Base-by-base conservation (phyloP, 2,888 invertebrate species). In the Argyra leucocephala region DNA sequence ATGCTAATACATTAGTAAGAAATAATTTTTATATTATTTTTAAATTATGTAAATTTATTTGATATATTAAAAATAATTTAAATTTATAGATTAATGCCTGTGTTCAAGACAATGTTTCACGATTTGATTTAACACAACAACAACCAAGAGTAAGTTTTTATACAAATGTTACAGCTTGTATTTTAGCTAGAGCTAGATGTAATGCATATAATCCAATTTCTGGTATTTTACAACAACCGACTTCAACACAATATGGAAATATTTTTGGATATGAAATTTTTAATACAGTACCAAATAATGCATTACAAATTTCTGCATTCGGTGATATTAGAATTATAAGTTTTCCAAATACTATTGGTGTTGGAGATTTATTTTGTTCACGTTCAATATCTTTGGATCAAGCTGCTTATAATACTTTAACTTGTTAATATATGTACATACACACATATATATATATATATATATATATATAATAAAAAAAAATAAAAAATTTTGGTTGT, bases 91-190 rank as follows among this genome's bases (percentile, higher is more conserved):
- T 75, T 6, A 68, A 73, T 24, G 66, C 65, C 0, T 75, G 75
- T 62, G 72, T 73, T 59, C 61, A 58, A 3, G 70, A 72, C 21
- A 73, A 70, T 59, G 61, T 73, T 15, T 66, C 67, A 1, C 69
- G 68, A 36, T 70, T 72, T 12, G 68, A 73, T 62, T 36, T 74
- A 2, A 68, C 68, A 3, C 66, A 67, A 2, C 67, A 68, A 61
- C 21, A 64, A 15, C 71, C 72, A 62, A 73, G 74, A 3, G 68
- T 74, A 2, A 67, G 68, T 57, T 83, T 84, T 71, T 85, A 80
- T 72, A 84, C 82, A 31, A 87, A 88, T 73, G 83, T 86, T 37
- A 87, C 86, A 3, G 84, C 86, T 12, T 87, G 87, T 73, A 82
- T 88, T 67, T 75, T 88, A 66, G 86, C 87, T 1, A 84, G 83